phyloP scores from a whole-genome alignment of 2,113 vertebrate species.

The Cyprinus carpio region DNA sequence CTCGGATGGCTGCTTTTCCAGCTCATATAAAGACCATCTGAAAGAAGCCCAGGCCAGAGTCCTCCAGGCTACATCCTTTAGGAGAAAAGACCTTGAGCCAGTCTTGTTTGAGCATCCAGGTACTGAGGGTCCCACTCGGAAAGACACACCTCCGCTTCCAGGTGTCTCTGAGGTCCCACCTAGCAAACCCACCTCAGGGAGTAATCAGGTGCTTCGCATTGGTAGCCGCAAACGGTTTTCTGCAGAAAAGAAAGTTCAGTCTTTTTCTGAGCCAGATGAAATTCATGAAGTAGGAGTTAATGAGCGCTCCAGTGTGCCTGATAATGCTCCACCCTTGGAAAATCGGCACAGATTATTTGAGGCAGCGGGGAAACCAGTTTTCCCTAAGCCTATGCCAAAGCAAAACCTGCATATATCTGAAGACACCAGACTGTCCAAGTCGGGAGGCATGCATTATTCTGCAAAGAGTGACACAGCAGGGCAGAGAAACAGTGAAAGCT shows the following conservation, averaged over 20 bases:
- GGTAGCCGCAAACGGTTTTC: slow-evolving; percentile 87
- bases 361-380: slow-evolving; percentile 70
- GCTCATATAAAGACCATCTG: slow-evolving; percentile 87
- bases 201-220: slow-evolving; percentile 78
- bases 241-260: slow-evolving; percentile 85
- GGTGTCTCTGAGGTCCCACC: slow-evolving; percentile 65
- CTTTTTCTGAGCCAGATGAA: slow-evolving; percentile 93
- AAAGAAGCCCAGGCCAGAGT: slow-evolving; percentile 93
- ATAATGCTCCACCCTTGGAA: slow-evolving; percentile 70
- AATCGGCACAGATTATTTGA: slow-evolving; percentile 83
- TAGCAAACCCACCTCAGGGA: slow-evolving; percentile 61
- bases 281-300: slow-evolving; percentile 85
- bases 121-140: slow-evolving; percentile 61
- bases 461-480: slow-evolving; percentile 57
- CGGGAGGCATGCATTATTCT: slow-evolving; percentile 37
- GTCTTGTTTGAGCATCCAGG: slow-evolving; percentile 66
- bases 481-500: slow-evolving; percentile 61
- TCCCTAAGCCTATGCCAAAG: slow-evolving; percentile 60
- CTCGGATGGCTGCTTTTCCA: slow-evolving; percentile 70
- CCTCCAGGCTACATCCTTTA: slow-evolving; percentile 88
- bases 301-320: slow-evolving; percentile 49
- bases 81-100: slow-evolving; percentile 87
- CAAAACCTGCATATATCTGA: slow-evolving; percentile 49
- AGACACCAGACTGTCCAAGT: slow-evolving; percentile 57
- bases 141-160: slow-evolving; percentile 62